phyloP scores from a whole-genome alignment of 1,140 invertebrate species.

The Tetramorium parvispinum region DNA sequence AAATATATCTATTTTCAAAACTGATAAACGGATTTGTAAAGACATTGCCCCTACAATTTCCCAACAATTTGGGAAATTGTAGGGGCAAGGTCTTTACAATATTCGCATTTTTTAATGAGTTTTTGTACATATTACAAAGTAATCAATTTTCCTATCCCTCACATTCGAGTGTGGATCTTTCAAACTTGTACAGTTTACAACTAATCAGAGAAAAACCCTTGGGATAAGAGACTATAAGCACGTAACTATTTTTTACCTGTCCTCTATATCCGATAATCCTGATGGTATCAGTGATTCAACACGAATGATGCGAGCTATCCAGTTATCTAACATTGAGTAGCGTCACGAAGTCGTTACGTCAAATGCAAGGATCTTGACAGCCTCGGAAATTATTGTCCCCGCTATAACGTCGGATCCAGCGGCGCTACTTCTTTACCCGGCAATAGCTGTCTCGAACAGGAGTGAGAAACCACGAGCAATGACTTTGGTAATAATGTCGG shows the following conservation, averaged over 20 bases:
- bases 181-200: neutral
- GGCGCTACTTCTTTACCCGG: slow-evolving; percentile 30
- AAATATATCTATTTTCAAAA: too few relatives aligned
- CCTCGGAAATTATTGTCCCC: slow-evolving; percentile 40
- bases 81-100: too few relatives aligned
- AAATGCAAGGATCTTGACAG: slow-evolving; percentile 23
- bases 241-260: neutral
- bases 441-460: slow-evolving; percentile 37
- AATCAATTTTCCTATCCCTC: neutral
- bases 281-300: slow-evolving; percentile 23
- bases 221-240: neutral
- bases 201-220: neutral
- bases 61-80: too few relatives aligned
- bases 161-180: neutral
- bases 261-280: slow-evolving; percentile 4
- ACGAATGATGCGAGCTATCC: neutral
- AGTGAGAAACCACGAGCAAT: slow-evolving; percentile 21
- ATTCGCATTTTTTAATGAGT: neutral
- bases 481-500: slow-evolving; percentile 52
- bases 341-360: slow-evolving; percentile 44
- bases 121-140: neutral
- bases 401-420: slow-evolving; percentile 1
- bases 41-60: too few relatives aligned
- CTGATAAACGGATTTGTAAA: too few relatives aligned
- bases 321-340: slow-evolving; percentile 16